These are phyloP conservation scores for Drosophila truncata DNA, from an alignment of 1,140 invertebrate genomes.

Conservation along the genomic window DNA sequence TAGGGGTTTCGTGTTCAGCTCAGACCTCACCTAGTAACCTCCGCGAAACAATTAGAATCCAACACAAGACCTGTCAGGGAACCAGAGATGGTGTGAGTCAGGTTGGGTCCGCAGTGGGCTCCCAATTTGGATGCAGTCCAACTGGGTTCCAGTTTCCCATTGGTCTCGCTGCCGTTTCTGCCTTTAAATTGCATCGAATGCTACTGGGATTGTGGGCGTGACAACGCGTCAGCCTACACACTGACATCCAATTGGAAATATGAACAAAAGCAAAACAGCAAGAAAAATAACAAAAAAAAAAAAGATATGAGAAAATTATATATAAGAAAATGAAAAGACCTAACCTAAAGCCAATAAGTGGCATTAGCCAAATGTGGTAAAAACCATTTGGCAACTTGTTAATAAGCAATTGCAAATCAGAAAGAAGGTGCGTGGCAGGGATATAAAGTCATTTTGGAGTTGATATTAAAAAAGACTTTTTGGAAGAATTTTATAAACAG, in stretches of 20 bases:
- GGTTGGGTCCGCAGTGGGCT: constrained; percentile 34
- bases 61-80: constrained; percentile 58
- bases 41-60: constrained; percentile 75
- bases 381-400: constrained; percentile 81
- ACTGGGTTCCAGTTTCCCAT: constrained; percentile 43
- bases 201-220: constrained; percentile 66
- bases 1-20: constrained; percentile 66
- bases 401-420: constrained; percentile 64
- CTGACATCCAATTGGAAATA: constrained; percentile 43
- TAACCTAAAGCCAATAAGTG: constrained; percentile 74
- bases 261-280: constrained; percentile 7
- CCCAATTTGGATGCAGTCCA: constrained; percentile 69
- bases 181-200: constrained; percentile 64
- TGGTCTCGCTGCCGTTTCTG: constrained; percentile 27
- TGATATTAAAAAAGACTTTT: neutral
- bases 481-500: neutral
- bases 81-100: constrained; percentile 23
- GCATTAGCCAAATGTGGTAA: constrained; percentile 81
- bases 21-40: constrained; percentile 73
- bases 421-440: constrained; percentile 23
- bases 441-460: neutral
- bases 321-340: constrained; percentile 42
- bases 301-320: neutral
- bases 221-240: constrained; percentile 64
- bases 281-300: neutral